Evolutionary conservation across 30 jellyfish, hydroid and myxozoan species (phyloP).

Genomic region (Aurelia sp.): DNA sequence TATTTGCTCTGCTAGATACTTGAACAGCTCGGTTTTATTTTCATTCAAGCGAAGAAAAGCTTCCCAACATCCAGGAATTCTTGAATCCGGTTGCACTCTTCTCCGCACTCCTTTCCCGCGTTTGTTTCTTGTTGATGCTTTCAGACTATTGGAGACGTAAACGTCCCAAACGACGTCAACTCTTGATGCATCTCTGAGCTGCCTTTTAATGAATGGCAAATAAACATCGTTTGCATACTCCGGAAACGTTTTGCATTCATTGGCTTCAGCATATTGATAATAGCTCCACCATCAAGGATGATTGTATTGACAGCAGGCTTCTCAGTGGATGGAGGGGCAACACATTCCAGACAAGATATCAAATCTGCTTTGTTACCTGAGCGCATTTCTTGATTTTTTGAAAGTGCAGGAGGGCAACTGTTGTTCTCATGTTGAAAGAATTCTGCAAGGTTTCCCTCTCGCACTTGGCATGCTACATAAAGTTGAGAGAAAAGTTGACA

Average conservation of each 20-base stretch:
- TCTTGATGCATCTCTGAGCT: conserved; percentile 25
- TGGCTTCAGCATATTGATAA: conserved; percentile 43
- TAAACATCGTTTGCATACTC: conserved; percentile 17
- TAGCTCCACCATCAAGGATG: too few relatives aligned
- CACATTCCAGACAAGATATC: conserved; percentile 1
- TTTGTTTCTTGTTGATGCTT: conserved; percentile 18
- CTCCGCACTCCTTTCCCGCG: conserved; percentile 68
- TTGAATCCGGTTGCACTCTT: too few relatives aligned
- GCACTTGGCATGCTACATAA: conserved; percentile 50
- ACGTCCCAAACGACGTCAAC: conserved; percentile 75
- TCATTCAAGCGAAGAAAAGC: conserved; percentile 46
- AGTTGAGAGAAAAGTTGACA: conserved; percentile 21
- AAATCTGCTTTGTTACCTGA: conserved; percentile 27
- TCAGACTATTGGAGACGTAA: conserved; percentile 30
- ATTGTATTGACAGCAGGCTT: not conserved
- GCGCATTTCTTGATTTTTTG: conserved; percentile 1
- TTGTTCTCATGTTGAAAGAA: conserved; percentile 27
- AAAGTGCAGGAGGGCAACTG: conserved; percentile 28
- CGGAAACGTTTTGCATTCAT: conserved; percentile 7
- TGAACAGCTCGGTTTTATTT: conserved; percentile 58
- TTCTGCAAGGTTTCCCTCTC: conserved; percentile 37
- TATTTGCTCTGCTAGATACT: conserved; percentile 29
- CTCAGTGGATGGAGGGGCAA: not conserved
- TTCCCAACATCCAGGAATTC: conserved; percentile 35
- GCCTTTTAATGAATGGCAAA: conserved; percentile 17